phyloP scores from a whole-genome alignment of 2,113 vertebrate species.

The Prolemur simus region DNA sequence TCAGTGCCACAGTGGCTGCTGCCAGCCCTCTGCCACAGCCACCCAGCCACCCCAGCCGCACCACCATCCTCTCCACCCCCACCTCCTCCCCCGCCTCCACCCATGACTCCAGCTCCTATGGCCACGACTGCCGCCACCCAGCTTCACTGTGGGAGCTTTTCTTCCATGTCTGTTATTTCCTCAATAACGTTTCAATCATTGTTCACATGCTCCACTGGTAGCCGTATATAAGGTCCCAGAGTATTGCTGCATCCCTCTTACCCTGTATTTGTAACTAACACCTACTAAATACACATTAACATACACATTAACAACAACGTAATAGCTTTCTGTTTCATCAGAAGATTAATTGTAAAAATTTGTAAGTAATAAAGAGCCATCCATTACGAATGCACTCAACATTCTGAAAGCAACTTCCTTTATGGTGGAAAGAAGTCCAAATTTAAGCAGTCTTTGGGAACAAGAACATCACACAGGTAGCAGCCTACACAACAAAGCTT shows the following conservation, averaged over 20 bases:
- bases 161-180: no score
- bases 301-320: neutral
- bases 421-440: neutral
- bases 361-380: neutral
- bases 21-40: neutral
- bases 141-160: neutral
- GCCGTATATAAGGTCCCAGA: neutral
- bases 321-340: neutral
- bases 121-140: neutral
- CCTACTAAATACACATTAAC: neutral
- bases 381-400: neutral
- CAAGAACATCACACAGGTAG: neutral
- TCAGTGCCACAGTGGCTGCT: accelerated
- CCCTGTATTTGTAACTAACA: neutral
- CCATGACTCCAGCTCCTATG: neutral
- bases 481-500: neutral
- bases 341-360: neutral
- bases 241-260: neutral
- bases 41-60: no score
- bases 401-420: neutral
- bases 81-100: neutral
- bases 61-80: neutral
- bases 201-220: neutral
- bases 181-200: neutral
- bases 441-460: slow-evolving; percentile 9